Evolutionary conservation across 2,797 vertebrate species (phyloP).

Genomic region (Simalia tracyae): DNA sequence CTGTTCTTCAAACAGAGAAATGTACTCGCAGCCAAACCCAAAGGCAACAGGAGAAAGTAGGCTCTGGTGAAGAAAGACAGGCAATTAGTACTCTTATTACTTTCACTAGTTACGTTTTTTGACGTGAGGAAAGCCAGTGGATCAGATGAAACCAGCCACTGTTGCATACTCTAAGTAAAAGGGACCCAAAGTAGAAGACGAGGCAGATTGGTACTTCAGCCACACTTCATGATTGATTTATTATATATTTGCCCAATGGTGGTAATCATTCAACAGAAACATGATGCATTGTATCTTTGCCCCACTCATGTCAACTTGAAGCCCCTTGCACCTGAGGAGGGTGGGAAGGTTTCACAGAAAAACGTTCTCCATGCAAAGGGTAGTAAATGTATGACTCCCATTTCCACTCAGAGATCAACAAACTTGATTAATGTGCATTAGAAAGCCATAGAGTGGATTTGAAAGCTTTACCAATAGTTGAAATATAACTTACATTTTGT

Average conservation of each 20-base stretch:
- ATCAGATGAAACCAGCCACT: not conserved
- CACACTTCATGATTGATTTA: not conserved
- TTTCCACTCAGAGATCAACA: not conserved
- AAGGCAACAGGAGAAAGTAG: constrained; percentile 96
- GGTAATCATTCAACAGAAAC: not conserved
- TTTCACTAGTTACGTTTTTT: not conserved
- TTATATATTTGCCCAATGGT: not conserved
- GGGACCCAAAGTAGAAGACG: not conserved
- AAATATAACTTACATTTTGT: not conserved
- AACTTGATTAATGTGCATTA: not conserved
- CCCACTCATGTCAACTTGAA: not conserved
- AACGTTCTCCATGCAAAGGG: not conserved
- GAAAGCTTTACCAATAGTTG: not conserved
- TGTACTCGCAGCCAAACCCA: constrained; percentile 95
- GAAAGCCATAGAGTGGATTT: not conserved
- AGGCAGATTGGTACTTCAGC: not conserved
- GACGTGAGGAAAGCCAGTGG: not conserved
- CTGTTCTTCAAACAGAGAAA: constrained; percentile 95
- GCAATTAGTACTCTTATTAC: constrained; percentile 1
- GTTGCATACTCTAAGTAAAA: not conserved
- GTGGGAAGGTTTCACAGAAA: not conserved
- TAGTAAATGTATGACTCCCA: not conserved
- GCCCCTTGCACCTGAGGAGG: not conserved
- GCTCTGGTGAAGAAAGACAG: constrained; percentile 77
- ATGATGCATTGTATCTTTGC: not conserved